Evolutionary conservation across 2,113 vertebrate genomes (phyloP).

Genomic region (Siniperca chuatsi): DNA sequence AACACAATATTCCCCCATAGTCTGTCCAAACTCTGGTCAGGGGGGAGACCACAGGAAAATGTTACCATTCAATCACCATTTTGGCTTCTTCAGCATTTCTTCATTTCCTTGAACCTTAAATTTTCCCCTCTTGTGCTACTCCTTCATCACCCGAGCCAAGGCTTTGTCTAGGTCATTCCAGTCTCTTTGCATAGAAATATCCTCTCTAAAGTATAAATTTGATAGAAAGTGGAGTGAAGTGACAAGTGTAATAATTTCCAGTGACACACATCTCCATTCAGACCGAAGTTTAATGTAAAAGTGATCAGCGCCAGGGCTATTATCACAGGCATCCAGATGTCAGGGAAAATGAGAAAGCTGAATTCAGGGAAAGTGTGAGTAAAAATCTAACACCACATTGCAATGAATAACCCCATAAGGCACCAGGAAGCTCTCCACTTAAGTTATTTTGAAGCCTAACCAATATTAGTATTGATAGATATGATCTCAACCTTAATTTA

Average conservation of each 20-base stretch:
- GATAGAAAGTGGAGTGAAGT: slow-evolving; percentile 57
- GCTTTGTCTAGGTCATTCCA: slow-evolving; percentile 62
- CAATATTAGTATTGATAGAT: slow-evolving; percentile 44
- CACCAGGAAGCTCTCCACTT: slow-evolving; percentile 48
- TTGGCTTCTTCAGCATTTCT: slow-evolving; percentile 58
- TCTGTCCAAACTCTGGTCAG: slow-evolving; percentile 62
- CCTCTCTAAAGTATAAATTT: slow-evolving; percentile 49
- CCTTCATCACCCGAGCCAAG: slow-evolving; percentile 36
- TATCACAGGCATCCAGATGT: slow-evolving; percentile 62
- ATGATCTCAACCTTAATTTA: slow-evolving; percentile 36
- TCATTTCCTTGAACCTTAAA: slow-evolving; percentile 60
- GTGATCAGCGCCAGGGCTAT: slow-evolving; percentile 58
- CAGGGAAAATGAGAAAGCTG: slow-evolving; percentile 53
- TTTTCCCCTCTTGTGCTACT: slow-evolving; percentile 56
- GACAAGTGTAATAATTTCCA: slow-evolving; percentile 71
- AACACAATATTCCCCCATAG: slow-evolving; percentile 60
- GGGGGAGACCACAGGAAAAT: slow-evolving; percentile 68
- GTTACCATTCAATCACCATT: slow-evolving; percentile 67
- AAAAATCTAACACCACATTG: slow-evolving; percentile 48
- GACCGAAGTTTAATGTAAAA: slow-evolving; percentile 60
- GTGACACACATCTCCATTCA: slow-evolving; percentile 65
- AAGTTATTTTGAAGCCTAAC: slow-evolving; percentile 41
- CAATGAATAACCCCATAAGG: slow-evolving; percentile 39
- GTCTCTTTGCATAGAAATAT: slow-evolving; percentile 56
- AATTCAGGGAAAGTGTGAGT: slow-evolving; percentile 66